Evolutionary conservation across 2,797 vertebrate genomes (phyloP).

Genomic region (Apodemus agrarius): DNA sequence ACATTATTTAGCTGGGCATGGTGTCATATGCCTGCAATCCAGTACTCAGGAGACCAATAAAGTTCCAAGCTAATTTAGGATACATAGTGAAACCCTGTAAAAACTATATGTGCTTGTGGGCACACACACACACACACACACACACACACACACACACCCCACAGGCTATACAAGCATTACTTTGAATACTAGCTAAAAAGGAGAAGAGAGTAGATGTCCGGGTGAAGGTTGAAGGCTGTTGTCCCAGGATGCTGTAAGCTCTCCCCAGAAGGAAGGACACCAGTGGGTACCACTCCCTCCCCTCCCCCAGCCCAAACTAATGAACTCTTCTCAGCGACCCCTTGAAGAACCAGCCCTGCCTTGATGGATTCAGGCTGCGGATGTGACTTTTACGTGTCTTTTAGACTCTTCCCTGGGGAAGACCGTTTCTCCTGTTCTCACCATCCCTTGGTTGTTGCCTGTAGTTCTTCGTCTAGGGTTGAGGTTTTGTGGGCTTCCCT

Average conservation of each 20-base stretch:
- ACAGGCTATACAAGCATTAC: neutral
- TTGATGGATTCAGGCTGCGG: slow-evolving; percentile 32
- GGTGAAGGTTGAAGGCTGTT: neutral
- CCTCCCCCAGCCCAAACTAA: neutral
- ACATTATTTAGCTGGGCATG: neutral
- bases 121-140: neutral
- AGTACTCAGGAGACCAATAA: neutral
- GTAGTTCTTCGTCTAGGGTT: neutral
- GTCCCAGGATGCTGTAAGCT: neutral
- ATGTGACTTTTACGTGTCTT: neutral
- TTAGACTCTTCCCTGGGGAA: neutral
- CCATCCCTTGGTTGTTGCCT: neutral
- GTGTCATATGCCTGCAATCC: neutral
- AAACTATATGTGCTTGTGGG: neutral
- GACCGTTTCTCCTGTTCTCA: neutral
- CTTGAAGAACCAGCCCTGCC: neutral
- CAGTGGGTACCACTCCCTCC: neutral
- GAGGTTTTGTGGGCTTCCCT: neutral
- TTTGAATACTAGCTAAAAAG: neutral
- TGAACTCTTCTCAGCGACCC: neutral
- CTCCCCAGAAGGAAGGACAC: neutral
- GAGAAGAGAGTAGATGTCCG: neutral
- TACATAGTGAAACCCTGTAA: neutral
- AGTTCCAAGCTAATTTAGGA: neutral
- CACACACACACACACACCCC: neutral